phyloP scores from a whole-genome alignment of 1,140 invertebrate genomes.

The Campoletis sonorensis region DNA sequence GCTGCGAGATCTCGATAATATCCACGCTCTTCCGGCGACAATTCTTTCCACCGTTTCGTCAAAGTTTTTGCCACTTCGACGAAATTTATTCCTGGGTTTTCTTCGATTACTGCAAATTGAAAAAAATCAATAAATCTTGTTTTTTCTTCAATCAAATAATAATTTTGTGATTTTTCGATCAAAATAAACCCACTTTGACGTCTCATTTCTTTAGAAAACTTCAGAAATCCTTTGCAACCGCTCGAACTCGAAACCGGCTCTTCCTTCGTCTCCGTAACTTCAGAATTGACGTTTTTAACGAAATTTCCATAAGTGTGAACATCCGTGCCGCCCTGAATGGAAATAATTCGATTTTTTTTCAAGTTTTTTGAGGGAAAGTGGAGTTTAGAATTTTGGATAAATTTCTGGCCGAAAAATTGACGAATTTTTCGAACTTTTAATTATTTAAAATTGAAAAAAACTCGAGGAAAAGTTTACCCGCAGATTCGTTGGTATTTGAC shows the following conservation, averaged over 20 bases:
- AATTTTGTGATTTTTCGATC: background rate
- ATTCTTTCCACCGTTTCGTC: slow-evolving; percentile 69
- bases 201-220: slow-evolving; percentile 66
- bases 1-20: slow-evolving; percentile 70
- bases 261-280: background rate
- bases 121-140: background rate
- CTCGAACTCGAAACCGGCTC: slow-evolving; percentile 23
- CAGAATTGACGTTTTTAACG: too few relatives aligned
- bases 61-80: slow-evolving; percentile 69
- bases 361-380: too few relatives aligned
- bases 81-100: slow-evolving; percentile 70
- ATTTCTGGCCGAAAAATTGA: too few relatives aligned
- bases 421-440: slow-evolving; percentile 10
- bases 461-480: slow-evolving; percentile 21
- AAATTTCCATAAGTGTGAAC: slow-evolving; percentile 44
- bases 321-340: slow-evolving; percentile 56
- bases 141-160: too few relatives aligned
- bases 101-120: slow-evolving; percentile 50
- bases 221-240: slow-evolving; percentile 60
- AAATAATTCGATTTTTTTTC: slow-evolving; percentile 23
- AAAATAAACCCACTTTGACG: slow-evolving; percentile 62
- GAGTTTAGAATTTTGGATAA: too few relatives aligned
- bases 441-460: background rate
- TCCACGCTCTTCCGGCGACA: slow-evolving; percentile 72
- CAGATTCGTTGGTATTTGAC: slow-evolving; percentile 61